Percentiles rank a stretch among this genome's conserved stretches.
phyloP scores from a whole-genome alignment of 2,888 invertebrate species.

The Platycnemis pennipes region DNA sequence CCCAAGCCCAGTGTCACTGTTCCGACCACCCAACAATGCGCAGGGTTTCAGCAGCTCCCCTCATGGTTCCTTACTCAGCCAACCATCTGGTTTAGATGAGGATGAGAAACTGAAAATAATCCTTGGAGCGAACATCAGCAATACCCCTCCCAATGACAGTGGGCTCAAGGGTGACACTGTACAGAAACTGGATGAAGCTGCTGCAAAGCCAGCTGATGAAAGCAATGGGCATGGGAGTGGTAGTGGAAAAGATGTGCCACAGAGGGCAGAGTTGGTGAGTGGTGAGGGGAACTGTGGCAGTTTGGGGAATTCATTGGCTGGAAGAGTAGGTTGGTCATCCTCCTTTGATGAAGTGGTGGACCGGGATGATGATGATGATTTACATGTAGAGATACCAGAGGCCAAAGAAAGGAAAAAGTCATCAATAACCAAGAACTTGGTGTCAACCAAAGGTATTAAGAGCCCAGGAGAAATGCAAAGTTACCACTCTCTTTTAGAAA shows the following conservation, averaged over 20 bases:
- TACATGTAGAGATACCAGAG: constrained; percentile 18
- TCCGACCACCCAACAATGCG: constrained; percentile 66
- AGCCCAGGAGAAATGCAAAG: constrained; percentile 79
- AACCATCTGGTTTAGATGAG: constrained; percentile 80
- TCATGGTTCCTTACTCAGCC: constrained; percentile 69
- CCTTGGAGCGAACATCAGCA: constrained; percentile 77
- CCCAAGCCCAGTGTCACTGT: not conserved
- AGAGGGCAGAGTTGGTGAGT: not conserved
- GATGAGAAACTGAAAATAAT: constrained; percentile 88
- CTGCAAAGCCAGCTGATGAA: constrained; percentile 72
- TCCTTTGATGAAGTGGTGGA: constrained; percentile 80
- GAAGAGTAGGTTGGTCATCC: constrained; percentile 85
- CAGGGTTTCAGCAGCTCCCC: constrained; percentile 70
- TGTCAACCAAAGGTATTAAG: constrained; percentile 73
- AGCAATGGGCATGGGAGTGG: constrained; percentile 72
- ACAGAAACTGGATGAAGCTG: constrained; percentile 68
- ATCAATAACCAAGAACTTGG: not conserved
- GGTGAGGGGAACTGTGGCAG: constrained; percentile 72
- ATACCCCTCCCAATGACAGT: constrained; percentile 69
- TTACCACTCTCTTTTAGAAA: constrained; percentile 83
- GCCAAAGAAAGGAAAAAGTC: constrained; percentile 19
- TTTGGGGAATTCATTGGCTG: constrained; percentile 85
- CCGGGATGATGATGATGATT: constrained; percentile 8
- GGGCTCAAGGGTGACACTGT: constrained; percentile 71
- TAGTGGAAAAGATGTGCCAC: constrained; percentile 69